Evolutionary conservation across 2,888 invertebrate genomes (phyloP), one percentile per base, ranked within the genome.

Genomic region (Parnassius orleans): DNA sequence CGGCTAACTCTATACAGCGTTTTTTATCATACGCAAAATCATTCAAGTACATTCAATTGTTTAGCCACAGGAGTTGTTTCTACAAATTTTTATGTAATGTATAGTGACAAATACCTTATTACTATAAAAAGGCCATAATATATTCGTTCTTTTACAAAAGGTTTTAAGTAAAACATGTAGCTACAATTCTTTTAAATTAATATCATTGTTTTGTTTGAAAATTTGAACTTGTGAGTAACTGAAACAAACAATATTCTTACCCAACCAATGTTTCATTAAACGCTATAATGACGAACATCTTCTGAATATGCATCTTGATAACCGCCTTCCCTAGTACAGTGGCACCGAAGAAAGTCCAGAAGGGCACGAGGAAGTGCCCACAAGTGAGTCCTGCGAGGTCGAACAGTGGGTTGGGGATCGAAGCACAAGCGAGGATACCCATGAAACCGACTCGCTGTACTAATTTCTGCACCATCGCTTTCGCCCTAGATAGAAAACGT

Each of bases 321-420:
- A 99, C 94, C 43, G 99, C 99, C 87, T 99, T 99, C 56, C 99
- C 99, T 63, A 99, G 95, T 1, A 99, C 93, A 0, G 99, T 99
- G 64, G 99, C 99, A 47, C 99, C 99, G 87, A 99, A 99, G 93
- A 99, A 99, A 3, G 99, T 99, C 98, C 99, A 99, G 90, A 99
- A 99, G 12, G 99, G 99, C 72, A 99, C 98, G 65, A 99, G 93
- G 85, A 99, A 99, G 86, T 99, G 99, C 0, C 99, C 99, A 83
- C 99, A 99, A 0, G 98, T 99, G 46, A 99, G 96, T 1, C 99
- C 99, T 24, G 99, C 99, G 80, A 99, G 92, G 87, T 99, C 99
- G 86, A 99, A 99, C 65, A 99, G 88, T 0, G 99, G 99, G 92
- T 99, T 99, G n/a, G 99, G 99, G 75, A 99, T 98, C 93, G 98